phyloP scores from a whole-genome alignment of 1,140 invertebrate genomes.

The Cyclargus thomasi region DNA sequence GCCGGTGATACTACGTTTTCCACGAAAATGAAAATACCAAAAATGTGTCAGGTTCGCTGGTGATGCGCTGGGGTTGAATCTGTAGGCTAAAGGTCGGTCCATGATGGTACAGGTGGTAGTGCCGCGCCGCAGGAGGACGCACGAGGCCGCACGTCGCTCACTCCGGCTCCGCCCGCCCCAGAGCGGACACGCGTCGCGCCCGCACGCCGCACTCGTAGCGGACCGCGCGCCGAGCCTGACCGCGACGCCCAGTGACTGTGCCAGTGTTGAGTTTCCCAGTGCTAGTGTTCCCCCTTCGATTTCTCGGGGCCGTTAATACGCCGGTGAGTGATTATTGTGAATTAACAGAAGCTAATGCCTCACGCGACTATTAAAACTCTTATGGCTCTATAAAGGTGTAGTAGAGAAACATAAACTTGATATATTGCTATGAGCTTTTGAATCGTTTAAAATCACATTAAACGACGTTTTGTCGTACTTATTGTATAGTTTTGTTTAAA shows the following conservation, averaged over 20 bases:
- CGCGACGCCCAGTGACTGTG: not conserved
- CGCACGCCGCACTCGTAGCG: not conserved
- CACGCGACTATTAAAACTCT: constrained; percentile 4
- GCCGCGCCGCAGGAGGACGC: not conserved
- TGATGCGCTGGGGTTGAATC: not conserved
- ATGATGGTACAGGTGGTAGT: not conserved
- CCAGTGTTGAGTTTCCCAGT: not conserved
- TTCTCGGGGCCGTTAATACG: not conserved
- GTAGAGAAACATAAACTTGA: constrained; percentile 1
- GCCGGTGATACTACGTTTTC: constrained; percentile 49
- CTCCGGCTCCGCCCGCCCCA: constrained; percentile 29
- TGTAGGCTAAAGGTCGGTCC: no score
- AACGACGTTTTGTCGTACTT: not conserved
- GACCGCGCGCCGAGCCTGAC: no score
- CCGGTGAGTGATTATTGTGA: constrained; percentile 9
- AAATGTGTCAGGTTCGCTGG: not conserved
- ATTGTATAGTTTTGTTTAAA: not conserved
- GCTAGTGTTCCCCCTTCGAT: not conserved
- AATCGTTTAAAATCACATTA: not conserved
- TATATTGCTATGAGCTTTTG: constrained; percentile 9
- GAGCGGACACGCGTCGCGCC: not conserved
- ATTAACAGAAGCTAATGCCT: constrained; percentile 8
- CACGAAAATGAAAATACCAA: constrained; percentile 16
- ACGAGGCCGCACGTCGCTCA: constrained; percentile 26
- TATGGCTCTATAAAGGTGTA: constrained; percentile 16